A percentile compares a stretch with the other conserved stretches of the same genome.
Conservation (phyloP, 2,797 vertebrate genomes). For the Gymnopithys bicolor region DNA sequence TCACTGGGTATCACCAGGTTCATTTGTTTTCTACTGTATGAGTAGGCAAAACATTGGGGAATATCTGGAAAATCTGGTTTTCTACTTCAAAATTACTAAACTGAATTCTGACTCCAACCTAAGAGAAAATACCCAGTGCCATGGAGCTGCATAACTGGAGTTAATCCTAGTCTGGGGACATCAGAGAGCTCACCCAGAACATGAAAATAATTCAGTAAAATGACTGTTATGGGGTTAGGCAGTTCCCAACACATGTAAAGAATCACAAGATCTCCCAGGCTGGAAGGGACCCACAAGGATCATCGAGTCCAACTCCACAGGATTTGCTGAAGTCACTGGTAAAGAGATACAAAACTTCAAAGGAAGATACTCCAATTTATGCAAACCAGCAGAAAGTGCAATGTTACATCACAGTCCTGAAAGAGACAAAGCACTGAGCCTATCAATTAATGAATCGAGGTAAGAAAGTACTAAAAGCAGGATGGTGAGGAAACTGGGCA, state of each 20-base stretch:
- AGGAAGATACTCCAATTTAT: not conserved
- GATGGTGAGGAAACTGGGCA: not conserved
- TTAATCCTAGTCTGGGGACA: not conserved
- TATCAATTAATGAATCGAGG: not conserved
- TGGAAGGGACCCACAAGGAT: not conserved
- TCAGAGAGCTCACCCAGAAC: not conserved
- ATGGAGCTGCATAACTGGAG: not conserved
- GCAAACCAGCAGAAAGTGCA: not conserved
- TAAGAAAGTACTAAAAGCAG: not conserved
- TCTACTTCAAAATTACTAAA: not conserved
- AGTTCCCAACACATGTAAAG: not conserved
- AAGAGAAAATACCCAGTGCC: not conserved
- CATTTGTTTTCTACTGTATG: not conserved
- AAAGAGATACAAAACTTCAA: not conserved
- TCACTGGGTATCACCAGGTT: not conserved
- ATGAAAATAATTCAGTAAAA: not conserved
- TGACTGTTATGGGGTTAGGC: fast-evolving
- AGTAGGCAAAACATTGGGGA: not conserved
- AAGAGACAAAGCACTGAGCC: not conserved
- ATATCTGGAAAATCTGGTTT: not conserved
- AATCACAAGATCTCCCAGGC: not conserved
- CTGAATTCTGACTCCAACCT: not conserved
- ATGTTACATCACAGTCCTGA: not conserved
- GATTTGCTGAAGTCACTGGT: not conserved
- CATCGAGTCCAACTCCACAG: fast-evolving